Evolutionary conservation across 2,888 invertebrate species (phyloP), one percentile per base, ranked within the genome.

Genomic region (Morinoia aosen): DNA sequence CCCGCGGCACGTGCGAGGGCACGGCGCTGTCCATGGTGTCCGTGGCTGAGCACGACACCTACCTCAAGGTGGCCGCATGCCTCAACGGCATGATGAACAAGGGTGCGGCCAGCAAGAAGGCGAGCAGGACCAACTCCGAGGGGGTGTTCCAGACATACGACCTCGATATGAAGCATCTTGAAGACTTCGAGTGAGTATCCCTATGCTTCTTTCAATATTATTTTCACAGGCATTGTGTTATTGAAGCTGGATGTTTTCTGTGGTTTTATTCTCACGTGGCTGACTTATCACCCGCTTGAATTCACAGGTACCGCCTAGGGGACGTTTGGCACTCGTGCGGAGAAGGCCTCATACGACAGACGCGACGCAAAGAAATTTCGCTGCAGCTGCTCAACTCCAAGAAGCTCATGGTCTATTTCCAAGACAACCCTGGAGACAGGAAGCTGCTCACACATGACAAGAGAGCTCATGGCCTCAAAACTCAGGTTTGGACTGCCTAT

Each of bases 281-380:
- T 61, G 61, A 19, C 16, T 5, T 19, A 16, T 16, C 61, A 1
- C 76, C 2, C 76, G 76, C 19, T 33, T 33, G 76, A 8, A 48
- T 33, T 58, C 25, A 14, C 95, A 96, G 95, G 58, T 99, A 99
- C 97, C 98, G 99, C 97, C 98, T 99, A 0, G 98, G 98, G 97
- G 99, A 99, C 98, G 99, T 99, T 8, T 98, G 99, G 98, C 98
- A 98, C 97, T 98, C 99, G 0, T 99, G 99, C 16, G 99, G 99
- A 0, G 98, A 98, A 97, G 98, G 99, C 96, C 99, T 99, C 0
- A 98, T 99, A 3, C 98, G 99, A 94, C 99, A 99, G 97, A 99
- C 99, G 0, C 98, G 99, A 56, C 98, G 99, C 95, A 99, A 99
- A 97, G 99, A 99, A 98, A 99, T 99, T 97, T 99, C 99, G 97